Evolutionary conservation across 2,888 invertebrate species (phyloP).

Genomic region (Drosophila kanekoi): DNA sequence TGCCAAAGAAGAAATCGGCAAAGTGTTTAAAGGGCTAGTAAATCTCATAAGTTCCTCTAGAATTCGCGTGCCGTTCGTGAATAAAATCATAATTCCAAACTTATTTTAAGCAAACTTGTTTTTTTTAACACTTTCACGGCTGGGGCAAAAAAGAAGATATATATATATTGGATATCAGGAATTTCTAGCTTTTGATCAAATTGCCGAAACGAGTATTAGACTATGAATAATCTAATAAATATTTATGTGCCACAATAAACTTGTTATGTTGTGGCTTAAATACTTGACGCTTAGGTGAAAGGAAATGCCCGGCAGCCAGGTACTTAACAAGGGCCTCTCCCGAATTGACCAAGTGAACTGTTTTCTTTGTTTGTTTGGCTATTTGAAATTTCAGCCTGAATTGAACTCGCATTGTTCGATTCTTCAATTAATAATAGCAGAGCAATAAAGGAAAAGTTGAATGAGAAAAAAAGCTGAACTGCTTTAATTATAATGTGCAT

Average conservation of each 20-base stretch:
- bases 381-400: constrained; percentile 30
- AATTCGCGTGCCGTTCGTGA: constrained; percentile 36
- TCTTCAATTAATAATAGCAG: constrained; percentile 26
- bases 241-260: constrained; percentile 37
- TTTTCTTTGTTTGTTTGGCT: not conserved
- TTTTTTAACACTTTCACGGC: constrained; percentile 35
- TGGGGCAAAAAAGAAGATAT: constrained; percentile 8
- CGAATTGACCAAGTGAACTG: constrained; percentile 4
- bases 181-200: constrained; percentile 44
- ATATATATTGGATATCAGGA: constrained; percentile 41
- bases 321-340: not conserved
- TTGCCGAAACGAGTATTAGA: constrained; percentile 36
- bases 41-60: constrained; percentile 1
- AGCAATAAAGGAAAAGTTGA: constrained; percentile 7
- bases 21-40: not conserved
- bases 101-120: constrained; percentile 35
- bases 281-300: constrained; percentile 1
- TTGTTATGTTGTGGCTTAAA: constrained; percentile 19
- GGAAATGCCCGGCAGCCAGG: constrained; percentile 5
- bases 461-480: constrained; percentile 24
- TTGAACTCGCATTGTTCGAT: constrained; percentile 21
- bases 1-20: not conserved
- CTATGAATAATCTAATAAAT: constrained; percentile 48
- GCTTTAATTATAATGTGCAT: constrained; percentile 64
- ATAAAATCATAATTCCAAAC: constrained; percentile 11